Percentiles rank a stretch among this genome's conserved stretches.
Evolutionary conservation across 2,113 vertebrate species (phyloP).

Genomic region (Chamaea fasciata): DNA sequence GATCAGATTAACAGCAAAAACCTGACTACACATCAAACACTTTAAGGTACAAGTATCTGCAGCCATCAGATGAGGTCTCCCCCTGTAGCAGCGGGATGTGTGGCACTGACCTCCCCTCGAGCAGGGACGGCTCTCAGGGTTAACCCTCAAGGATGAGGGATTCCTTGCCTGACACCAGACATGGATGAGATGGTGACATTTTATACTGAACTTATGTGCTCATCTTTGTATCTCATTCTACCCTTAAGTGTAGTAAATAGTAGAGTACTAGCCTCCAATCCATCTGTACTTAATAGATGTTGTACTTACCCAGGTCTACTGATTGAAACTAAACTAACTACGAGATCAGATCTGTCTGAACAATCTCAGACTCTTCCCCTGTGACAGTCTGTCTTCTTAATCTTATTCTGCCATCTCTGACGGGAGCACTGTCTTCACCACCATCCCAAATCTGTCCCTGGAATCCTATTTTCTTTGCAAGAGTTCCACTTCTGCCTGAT

Average conservation of each 20-base stretch:
- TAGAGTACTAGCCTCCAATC: neutral
- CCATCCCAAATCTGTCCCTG: neutral
- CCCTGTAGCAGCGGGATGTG: neutral
- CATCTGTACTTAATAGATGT: neutral
- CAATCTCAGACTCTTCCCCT: neutral
- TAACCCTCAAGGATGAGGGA: neutral
- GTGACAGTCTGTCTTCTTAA: neutral
- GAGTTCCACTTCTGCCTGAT: neutral
- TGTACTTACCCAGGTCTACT: neutral
- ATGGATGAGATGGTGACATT: neutral
- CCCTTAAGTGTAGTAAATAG: neutral
- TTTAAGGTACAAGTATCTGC: neutral
- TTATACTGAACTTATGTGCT: fast-evolving
- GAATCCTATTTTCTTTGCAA: neutral
- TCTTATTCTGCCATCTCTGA: neutral
- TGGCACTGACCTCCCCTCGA: neutral
- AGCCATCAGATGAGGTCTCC: neutral
- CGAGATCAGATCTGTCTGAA: neutral
- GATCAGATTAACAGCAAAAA: neutral
- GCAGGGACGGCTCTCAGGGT: neutral
- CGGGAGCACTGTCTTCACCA: neutral
- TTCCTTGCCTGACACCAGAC: neutral
- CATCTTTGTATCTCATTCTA: neutral
- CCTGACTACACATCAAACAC: neutral
- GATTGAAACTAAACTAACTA: neutral